Base-by-base conservation (phyloP, 2,113 vertebrate species). In the Anolis sagrei region DNA sequence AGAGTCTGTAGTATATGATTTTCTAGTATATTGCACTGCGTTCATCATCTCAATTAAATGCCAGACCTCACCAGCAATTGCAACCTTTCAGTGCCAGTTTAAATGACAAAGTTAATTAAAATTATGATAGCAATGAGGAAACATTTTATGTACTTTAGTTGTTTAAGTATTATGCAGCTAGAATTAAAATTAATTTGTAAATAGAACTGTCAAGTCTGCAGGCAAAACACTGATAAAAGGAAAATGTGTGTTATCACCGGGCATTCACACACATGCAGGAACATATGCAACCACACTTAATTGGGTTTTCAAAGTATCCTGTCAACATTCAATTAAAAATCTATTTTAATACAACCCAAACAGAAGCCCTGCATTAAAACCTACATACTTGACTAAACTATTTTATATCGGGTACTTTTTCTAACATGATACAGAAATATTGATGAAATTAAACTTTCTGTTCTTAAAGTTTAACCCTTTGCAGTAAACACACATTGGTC, bases 181-280 rank as follows among this genome's bases (percentile, higher is more conserved):
- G n/a, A 74, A 87, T 66, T 51, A 86, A 86, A 85, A 44, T 54
- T 66, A 79, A 83, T 81, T 81, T 90, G 81, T 88, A 83, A 87
- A 62, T 3, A 4, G 84, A 69, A 7, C 1, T 88, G 14, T 89
- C 77, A 90, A 66, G 1, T 1, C 61, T 68, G 7, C 88, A 86
- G 82, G 72, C n/a, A 58, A 90, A 92, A 89, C n/a, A 5, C 0
- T 58, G n/a, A 66, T 69, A 90, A 88, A 54, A 92, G 79, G 44
- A 75, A 92, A 84, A n/a, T 86, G 36, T 79, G 49, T 18, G 44
- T 90, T 88, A 36, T 80, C 54, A 66, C 0, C 8, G 6, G 13
- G 82, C 69, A 80, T 81, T 25, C 75, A 82, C 2, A 72, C 0
- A 86, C 29, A 14, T 2, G 83, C 0, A 76, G 44, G 18, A 48